These are phyloP conservation scores for Tenrec ecaudatus DNA, from an alignment of 2,113 vertebrate genomes.

Conservation along the genomic window DNA sequence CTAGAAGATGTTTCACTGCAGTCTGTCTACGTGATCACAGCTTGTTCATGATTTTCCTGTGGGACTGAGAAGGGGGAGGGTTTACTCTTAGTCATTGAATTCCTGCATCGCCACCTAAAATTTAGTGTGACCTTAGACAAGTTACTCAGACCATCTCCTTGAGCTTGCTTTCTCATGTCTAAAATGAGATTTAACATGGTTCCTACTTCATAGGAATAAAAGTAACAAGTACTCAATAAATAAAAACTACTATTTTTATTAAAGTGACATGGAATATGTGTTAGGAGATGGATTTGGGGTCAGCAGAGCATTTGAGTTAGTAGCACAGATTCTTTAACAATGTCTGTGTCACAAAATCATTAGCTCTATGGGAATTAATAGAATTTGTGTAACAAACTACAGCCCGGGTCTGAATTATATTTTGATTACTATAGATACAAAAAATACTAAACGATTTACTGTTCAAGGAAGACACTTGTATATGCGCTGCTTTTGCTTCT, in stretches of 20 bases:
- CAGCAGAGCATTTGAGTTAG: conserved; percentile 25
- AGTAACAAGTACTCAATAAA: not conserved
- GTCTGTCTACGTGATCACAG: not conserved
- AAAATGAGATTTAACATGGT: not conserved
- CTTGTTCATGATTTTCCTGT: not conserved
- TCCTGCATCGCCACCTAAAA: not conserved
- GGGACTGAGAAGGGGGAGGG: not conserved
- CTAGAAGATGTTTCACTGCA: not conserved
- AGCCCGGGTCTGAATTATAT: not conserved
- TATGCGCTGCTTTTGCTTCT: not conserved
- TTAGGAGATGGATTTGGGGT: conserved; percentile 16
- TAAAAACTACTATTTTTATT: not conserved
- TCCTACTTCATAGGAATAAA: conserved; percentile 39
- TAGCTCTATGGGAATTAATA: not conserved
- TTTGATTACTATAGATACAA: not conserved
- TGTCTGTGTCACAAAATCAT: not conserved
- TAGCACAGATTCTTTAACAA: conserved; percentile 27
- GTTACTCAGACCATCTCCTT: not conserved
- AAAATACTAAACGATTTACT: not conserved
- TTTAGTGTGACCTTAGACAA: not conserved
- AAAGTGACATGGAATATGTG: not conserved
- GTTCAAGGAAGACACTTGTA: conserved; percentile 7
- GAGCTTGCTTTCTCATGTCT: not conserved
- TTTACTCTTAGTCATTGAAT: not conserved
- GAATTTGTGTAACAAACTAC: not conserved